Percentiles rank a stretch among this genome's conserved stretches.
Conservation (phyloP, 1,140 invertebrate species). For the Pinna nobilis region DNA sequence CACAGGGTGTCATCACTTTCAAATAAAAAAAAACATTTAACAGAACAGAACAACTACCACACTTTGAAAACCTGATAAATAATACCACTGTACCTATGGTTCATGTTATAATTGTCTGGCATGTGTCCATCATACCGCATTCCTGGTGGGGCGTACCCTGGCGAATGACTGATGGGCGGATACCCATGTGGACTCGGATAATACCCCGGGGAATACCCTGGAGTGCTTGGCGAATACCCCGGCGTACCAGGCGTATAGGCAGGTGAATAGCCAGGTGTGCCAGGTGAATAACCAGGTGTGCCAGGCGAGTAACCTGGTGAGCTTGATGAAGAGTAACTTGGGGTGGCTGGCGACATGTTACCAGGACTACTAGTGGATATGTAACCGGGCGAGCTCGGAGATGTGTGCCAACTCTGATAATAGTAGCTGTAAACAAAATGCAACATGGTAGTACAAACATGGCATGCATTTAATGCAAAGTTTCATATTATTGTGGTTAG, state of each 20-base stretch:
- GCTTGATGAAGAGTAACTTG: no score
- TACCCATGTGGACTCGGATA: neutral
- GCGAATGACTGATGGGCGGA: constrained; percentile 5
- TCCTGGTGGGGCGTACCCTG: no score
- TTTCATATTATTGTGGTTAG: no score
- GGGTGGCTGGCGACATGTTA: no score
- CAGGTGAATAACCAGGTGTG: neutral
- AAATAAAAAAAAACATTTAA: no score
- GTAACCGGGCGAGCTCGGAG: neutral
- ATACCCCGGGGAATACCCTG: no score
- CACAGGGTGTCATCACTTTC: no score
- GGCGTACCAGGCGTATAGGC: neutral
- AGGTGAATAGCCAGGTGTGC: neutral
- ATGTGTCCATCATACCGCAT: constrained; percentile 20
- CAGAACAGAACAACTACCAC: no score
- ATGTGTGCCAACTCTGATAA: neutral
- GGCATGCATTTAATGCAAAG: neutral
- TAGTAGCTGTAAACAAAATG: neutral
- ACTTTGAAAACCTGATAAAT: no score
- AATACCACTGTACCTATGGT: constrained; percentile 37
- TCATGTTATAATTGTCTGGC: constrained; percentile 31
- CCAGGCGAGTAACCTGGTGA: no score
- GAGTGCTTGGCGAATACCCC: neutral
- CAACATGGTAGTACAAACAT: neutral
- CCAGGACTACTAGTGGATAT: neutral